These are phyloP conservation scores for Norana najaformis DNA, from an alignment of 2,888 invertebrate species.

Conservation along the genomic window DNA sequence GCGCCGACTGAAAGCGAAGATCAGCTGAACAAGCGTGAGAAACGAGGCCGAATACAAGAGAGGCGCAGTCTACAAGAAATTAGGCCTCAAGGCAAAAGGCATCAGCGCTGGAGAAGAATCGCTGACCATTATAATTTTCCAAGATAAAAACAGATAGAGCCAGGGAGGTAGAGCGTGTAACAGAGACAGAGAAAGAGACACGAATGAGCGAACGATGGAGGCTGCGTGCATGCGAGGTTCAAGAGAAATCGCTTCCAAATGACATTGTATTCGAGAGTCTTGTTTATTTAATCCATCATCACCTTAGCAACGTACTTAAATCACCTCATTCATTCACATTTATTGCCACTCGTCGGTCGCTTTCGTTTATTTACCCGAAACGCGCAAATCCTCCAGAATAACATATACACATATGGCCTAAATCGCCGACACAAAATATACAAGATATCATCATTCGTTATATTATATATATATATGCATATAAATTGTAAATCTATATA, in stretches of 20 bases:
- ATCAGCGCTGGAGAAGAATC: background rate
- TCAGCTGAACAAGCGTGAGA: background rate
- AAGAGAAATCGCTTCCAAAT: background rate
- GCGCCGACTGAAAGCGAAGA: background rate
- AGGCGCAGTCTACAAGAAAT: background rate
- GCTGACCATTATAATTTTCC: no score
- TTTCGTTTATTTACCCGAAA: background rate
- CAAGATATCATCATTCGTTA: background rate
- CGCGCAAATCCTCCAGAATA: background rate
- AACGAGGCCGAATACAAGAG: background rate
- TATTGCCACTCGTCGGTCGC: background rate
- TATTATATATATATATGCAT: no score
- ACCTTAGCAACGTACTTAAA: background rate
- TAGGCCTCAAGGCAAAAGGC: background rate
- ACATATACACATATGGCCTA: background rate
- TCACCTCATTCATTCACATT: background rate
- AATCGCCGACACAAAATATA: background rate
- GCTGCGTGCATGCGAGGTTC: background rate
- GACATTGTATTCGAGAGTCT: background rate
- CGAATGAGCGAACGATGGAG: background rate
- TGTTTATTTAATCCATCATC: background rate
- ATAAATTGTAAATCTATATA: no score
- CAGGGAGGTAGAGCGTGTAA: background rate
- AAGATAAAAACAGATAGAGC: background rate
- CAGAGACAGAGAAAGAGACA: constrained; percentile 22